These are phyloP conservation scores for Istiophorus platypterus DNA, from an alignment of 2,113 vertebrate genomes.

Conservation along the genomic window DNA sequence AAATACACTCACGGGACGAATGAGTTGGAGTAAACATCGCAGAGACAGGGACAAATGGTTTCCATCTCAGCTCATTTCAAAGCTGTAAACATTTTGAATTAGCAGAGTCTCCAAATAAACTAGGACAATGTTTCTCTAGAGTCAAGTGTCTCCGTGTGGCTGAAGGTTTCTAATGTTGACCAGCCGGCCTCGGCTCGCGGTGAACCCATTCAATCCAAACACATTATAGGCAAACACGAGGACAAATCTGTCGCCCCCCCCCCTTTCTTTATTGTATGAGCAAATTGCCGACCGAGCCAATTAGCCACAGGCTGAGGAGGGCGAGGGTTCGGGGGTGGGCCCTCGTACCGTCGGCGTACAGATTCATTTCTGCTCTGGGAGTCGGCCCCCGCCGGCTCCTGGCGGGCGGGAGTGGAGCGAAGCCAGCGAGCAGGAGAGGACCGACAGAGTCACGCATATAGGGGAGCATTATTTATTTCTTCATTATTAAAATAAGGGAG, in stretches of 20 bases:
- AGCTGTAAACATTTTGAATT: not conserved
- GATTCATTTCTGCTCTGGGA: slow-evolving; percentile 62
- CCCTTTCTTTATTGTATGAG: slow-evolving; percentile 49
- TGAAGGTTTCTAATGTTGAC: slow-evolving; percentile 54
- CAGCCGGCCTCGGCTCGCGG: slow-evolving; percentile 43
- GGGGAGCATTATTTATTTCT: slow-evolving; percentile 76
- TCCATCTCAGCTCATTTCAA: not conserved
- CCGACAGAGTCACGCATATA: slow-evolving; percentile 42
- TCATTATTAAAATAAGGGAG: slow-evolving; percentile 74
- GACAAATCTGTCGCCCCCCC: not conserved
- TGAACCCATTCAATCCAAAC: slow-evolving; percentile 80
- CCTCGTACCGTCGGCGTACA: slow-evolving; percentile 5
- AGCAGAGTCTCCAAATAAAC: not conserved
- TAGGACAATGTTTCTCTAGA: not conserved
- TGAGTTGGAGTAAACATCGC: not conserved
- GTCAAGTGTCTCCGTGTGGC: not conserved
- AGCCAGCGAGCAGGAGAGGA: slow-evolving; percentile 6
- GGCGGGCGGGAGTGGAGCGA: slow-evolving; percentile 13
- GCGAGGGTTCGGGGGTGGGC: not conserved
- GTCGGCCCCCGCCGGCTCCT: slow-evolving; percentile 13
- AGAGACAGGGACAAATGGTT: too few species aligned
- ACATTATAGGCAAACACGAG: slow-evolving; percentile 53
- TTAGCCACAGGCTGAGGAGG: slow-evolving; percentile 60
- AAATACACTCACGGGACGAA: not conserved
- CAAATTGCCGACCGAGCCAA: slow-evolving; percentile 70